phyloP scores from a whole-genome alignment of 2,888 invertebrate genomes.

The Rhingia campestris region DNA sequence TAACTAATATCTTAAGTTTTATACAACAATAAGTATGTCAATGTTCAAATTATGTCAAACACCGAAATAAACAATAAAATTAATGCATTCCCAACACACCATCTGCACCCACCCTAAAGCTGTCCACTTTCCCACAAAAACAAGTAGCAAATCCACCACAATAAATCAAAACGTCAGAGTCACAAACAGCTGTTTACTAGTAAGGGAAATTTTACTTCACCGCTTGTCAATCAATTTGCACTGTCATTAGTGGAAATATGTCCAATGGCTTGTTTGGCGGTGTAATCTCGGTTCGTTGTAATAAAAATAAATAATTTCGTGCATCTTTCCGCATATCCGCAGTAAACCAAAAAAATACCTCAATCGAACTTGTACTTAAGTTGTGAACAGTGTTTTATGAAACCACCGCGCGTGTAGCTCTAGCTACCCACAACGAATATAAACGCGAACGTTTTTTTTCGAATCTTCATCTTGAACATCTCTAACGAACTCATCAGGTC shows the following conservation, averaged over 20 bases:
- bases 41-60: not conserved
- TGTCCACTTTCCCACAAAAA: slow-evolving; percentile 31
- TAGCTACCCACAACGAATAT: slow-evolving; percentile 32
- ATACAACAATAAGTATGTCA: no score
- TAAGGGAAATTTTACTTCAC: not conserved
- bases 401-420: slow-evolving; percentile 1
- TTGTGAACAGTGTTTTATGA: slow-evolving; percentile 6
- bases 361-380: slow-evolving; percentile 40
- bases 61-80: not conserved
- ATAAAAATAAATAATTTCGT: not conserved
- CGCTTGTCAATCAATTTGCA: slow-evolving; percentile 23
- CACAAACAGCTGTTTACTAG: slow-evolving; percentile 52
- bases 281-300: slow-evolving; percentile 23
- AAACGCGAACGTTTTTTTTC: slow-evolving; percentile 6
- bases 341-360: slow-evolving; percentile 43
- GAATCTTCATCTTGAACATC: not conserved
- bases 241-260: slow-evolving; percentile 54
- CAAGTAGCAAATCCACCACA: slow-evolving; percentile 21
- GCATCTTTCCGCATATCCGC: slow-evolving; percentile 23
- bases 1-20: no score
- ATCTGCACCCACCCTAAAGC: slow-evolving; percentile 34
- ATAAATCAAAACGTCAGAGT: slow-evolving; percentile 56
- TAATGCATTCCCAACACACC: not conserved
- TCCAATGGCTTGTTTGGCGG: slow-evolving; percentile 45
- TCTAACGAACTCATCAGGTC: not conserved